These are phyloP conservation scores for Gambusia affinis DNA, from an alignment of 2,113 vertebrate genomes.

Conservation along the genomic window DNA sequence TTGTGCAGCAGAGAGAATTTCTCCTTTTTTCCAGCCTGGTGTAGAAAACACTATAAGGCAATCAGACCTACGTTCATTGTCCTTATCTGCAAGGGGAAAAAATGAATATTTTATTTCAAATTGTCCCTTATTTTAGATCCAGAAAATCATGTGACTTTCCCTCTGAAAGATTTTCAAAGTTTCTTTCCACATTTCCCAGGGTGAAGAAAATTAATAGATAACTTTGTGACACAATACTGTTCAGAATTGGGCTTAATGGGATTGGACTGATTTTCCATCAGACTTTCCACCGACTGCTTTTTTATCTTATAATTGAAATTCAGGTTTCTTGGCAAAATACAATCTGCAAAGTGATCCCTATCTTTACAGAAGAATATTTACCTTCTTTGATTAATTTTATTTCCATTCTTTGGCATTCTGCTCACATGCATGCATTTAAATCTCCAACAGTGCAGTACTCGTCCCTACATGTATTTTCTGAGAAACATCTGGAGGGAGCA, in stretches of 20 bases:
- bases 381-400: background rate
- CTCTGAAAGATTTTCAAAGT: background rate
- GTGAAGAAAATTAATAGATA: background rate
- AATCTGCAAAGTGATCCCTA: background rate
- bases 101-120: background rate
- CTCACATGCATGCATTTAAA: background rate
- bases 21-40: background rate
- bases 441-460: background rate
- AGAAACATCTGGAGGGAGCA: constrained; percentile 55
- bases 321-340: background rate
- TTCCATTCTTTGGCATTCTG: background rate
- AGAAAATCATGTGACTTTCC: background rate
- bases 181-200: no score
- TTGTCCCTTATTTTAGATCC: background rate
- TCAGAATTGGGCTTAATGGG: background rate
- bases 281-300: background rate
- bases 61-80: background rate
- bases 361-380: background rate
- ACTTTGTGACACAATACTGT: background rate
- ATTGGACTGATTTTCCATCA: background rate
- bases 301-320: background rate
- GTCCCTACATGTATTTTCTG: constrained; percentile 1
- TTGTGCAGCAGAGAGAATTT: background rate
- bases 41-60: background rate
- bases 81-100: background rate